Evolutionary conservation across 2,888 invertebrate species (phyloP), one percentile per base, ranked within the genome.

Genomic region (Apocheima hispidaria): DNA sequence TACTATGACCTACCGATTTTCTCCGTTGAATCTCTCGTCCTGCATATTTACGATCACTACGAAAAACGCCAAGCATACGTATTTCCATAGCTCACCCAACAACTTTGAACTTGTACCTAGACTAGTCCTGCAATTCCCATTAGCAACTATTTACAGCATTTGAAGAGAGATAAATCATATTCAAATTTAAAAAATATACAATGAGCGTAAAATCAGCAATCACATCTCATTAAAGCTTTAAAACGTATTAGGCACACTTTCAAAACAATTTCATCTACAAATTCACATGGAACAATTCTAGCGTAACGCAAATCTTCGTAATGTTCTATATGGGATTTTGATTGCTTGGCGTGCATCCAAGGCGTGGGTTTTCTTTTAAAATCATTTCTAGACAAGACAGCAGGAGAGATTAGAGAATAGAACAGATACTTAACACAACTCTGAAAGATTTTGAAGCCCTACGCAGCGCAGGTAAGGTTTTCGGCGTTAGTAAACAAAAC

Each of bases 341-440:
- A 88, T 88, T 81, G 79, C 76, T 87, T 89, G 89, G 88, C 84
- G 46, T 36, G 12, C 48, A 51, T 82, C 89, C 88, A 89, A 79
- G 30, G 69, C 66, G 82, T 80, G 75, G 80, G 78, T 56, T 72
- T 68, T 54, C 58, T 69, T 68, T 70, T 63, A 69, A 69, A 65
- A 61, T 55, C 62, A 33, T 44, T 63, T 62, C 58, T 70, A 51
- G 61, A 20, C 53, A 44, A 63, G 58, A 50, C 51, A 48, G 59
- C 38, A n/a, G 20, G 18, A 14, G 10, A 23, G 26, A 38, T 26
- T 26, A 28, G 2, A 26, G 10, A 43, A n/a, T 20, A 30, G 23
- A 2, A 33, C 41, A 53, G 53, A 53, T 53, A 12, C 14, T 2
- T 2, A 4, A 33, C 33, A 44, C 49, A 36, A 18, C 18, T 40